Percentiles rank a stretch among this genome's conserved stretches.
phyloP scores from a whole-genome alignment of 1,140 invertebrate species.

The Heliothis subflexa region DNA sequence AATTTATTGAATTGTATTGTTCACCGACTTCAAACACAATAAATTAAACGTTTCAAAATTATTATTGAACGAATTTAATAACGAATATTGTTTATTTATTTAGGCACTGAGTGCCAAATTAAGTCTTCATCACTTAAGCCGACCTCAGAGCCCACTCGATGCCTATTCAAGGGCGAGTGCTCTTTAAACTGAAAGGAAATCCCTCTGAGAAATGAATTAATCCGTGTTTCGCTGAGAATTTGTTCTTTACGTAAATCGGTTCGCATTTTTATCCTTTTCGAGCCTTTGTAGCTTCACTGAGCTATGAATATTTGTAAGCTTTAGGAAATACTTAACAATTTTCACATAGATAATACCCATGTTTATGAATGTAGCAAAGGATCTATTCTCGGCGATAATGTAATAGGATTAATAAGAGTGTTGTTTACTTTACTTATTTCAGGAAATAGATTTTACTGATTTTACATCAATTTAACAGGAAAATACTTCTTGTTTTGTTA shows the following conservation, averaged over 20 bases:
- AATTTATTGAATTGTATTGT: no score
- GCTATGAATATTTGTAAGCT: conserved; percentile 32
- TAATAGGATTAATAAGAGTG: not conserved
- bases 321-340: conserved; percentile 45
- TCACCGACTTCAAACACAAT: not conserved
- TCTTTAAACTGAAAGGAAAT: conserved; percentile 56
- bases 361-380: not conserved
- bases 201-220: conserved; percentile 54
- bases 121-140: conserved; percentile 53
- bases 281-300: conserved; percentile 29
- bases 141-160: conserved; percentile 50
- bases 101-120: conserved; percentile 34
- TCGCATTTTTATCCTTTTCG: conserved; percentile 40
- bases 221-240: conserved; percentile 54
- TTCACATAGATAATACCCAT: not conserved
- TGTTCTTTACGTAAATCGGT: conserved; percentile 41
- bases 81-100: conserved; percentile 25
- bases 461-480: no score
- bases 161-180: conserved; percentile 56
- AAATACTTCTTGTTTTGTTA: no score
- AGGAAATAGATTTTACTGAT: no score
- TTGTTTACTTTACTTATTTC: no score
- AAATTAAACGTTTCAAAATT: not conserved
- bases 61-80: not conserved
- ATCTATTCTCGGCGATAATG: not conserved